Percentiles rank a stretch among this genome's conserved stretches.
Conservation (phyloP, 2,113 vertebrate species). For the Corythornis cristatus region DNA sequence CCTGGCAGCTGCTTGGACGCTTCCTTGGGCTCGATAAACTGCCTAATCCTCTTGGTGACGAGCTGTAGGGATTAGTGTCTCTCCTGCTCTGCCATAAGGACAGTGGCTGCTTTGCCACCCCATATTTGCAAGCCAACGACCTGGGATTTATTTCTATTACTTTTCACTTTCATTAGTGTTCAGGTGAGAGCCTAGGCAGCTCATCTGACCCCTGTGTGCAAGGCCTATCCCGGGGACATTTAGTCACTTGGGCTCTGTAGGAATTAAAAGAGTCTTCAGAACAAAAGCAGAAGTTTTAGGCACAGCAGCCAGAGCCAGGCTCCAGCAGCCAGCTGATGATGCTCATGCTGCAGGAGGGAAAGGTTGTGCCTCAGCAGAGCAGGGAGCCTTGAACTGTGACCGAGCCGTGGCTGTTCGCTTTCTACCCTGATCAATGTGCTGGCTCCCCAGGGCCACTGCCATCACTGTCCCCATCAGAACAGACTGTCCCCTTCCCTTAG, state of each 20-base stretch:
- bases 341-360: neutral
- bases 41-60: conserved; percentile 46
- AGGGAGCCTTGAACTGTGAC: neutral
- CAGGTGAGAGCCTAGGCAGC: neutral
- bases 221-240: neutral
- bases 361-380: accelerated
- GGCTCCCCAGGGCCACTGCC: neutral
- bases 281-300: neutral
- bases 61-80: neutral
- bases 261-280: neutral
- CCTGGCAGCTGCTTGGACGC: neutral
- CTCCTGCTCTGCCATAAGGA: neutral
- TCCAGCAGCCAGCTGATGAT: accelerated
- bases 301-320: neutral
- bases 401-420: accelerated
- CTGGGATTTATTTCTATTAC: neutral
- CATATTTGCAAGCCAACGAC: neutral
- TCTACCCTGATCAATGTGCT: neutral
- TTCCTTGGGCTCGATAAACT: neutral
- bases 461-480: neutral
- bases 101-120: neutral
- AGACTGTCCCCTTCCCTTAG: neutral
- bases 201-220: no score
- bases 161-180: neutral
- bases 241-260: neutral